Base-by-base conservation (phyloP, 2,797 vertebrate genomes). In the Schizopygopsis malacanthus region DNA sequence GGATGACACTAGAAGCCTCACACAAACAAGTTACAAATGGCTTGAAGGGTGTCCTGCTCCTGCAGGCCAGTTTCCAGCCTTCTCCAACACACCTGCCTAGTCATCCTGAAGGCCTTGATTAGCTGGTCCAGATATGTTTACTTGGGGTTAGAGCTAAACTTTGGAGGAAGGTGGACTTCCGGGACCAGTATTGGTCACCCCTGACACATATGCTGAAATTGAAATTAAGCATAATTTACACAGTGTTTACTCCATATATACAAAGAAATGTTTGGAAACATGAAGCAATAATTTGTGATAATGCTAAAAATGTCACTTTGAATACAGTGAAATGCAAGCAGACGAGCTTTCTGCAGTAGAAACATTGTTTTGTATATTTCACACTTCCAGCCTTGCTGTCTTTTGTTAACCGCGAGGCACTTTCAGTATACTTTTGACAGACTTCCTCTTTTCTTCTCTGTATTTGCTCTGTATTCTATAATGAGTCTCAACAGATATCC, bases 401-500 rank as follows among this genome's bases (percentile, higher is more conserved):
- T 65, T 84, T 77, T 84, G 73, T 54, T 69, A 67, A 77, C 82
- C 20, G 4, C 56, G 22, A 41, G 5, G 10, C 43, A 69, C 61
- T 77, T 76, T 84, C 73, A 56, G 73, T 54, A 56, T 77, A 67
- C 61, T 78, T 78, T 37, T 43, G 33, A 54, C 82, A 54, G 61
- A 84, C 73, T 84, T 84, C 82, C 61, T 69, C 45, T 84, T 76
- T 22, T 76, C 70, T 43, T 77, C 20, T 28, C 18, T 25, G 45
- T 47, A 56, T 28, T 76, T 72, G 52, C 3, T 78, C 67, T 13
- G 41, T 81, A 52, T 69, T 85, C 54, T 79, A 16, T 70, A 79
- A 54, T 87, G 84, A 89, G 73, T 82, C 79, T 87, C 37, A 41
- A 81, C 63, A 25, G 25, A 83, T 83, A 59, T 83, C 61, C 20